Conservation (phyloP, 2,888 invertebrate species). For the Chaitophorus viminalis region DNA sequence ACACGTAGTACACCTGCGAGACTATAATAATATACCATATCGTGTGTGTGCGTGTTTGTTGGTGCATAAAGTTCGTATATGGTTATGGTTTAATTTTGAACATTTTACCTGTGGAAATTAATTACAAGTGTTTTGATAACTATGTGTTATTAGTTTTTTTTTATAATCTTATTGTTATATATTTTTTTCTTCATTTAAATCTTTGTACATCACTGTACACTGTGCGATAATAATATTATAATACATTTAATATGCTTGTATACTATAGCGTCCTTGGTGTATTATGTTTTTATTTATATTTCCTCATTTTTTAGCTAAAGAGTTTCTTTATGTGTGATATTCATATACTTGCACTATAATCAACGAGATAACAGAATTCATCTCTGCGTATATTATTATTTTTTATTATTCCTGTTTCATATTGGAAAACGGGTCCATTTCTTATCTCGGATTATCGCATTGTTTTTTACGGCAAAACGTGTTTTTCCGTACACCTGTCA, state of each 20-base stretch:
- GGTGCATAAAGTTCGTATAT: neutral
- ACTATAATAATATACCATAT: neutral
- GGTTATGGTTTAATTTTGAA: neutral
- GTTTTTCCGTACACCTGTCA: neutral
- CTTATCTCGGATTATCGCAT: neutral
- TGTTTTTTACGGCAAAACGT: neutral
- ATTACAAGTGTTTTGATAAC: neutral
- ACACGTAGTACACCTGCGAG: neutral
- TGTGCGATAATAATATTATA: neutral
- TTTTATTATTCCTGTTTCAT: neutral
- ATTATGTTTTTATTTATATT: too few species aligned
- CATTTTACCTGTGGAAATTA: neutral
- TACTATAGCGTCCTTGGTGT: too few species aligned
- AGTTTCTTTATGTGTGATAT: neutral
- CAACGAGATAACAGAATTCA: neutral
- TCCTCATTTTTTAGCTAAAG: neutral
- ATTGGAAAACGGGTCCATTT: neutral
- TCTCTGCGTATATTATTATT: neutral
- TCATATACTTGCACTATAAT: neutral
- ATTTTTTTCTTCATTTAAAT: neutral
- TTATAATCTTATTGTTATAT: too few species aligned
- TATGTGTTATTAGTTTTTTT: neutral
- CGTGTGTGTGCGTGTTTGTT: neutral
- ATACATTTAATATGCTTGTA: too few species aligned
- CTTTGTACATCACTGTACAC: neutral